Conservation (phyloP, 2,888 invertebrate genomes). For the Nasonia oneida region DNA sequence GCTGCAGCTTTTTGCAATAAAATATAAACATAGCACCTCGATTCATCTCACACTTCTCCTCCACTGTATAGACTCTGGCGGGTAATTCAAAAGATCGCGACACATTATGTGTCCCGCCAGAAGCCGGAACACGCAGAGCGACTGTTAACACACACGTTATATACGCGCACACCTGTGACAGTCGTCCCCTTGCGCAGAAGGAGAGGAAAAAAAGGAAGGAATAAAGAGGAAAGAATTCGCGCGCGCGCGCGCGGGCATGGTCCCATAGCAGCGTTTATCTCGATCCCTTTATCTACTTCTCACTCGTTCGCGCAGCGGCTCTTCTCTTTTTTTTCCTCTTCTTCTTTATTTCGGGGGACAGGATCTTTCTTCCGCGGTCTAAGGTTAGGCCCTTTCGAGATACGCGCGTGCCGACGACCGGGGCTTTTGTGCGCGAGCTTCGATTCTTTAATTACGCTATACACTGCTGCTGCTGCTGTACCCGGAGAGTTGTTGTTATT, state of each 20-base stretch:
- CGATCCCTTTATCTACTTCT: conserved; percentile 62
- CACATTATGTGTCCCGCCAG: conserved; percentile 43
- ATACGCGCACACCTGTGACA: background rate
- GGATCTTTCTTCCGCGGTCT: conserved; percentile 11
- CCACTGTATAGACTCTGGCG: background rate
- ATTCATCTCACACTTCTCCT: no score
- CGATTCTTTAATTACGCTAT: conserved; percentile 2
- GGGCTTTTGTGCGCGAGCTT: conserved; percentile 6
- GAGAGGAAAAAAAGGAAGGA: conserved; percentile 32
- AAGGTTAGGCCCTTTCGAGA: background rate
- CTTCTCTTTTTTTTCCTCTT: background rate
- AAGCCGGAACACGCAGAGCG: conserved; percentile 56
- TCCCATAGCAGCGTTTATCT: conserved; percentile 51
- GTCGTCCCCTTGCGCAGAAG: background rate
- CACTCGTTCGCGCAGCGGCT: conserved; percentile 44
- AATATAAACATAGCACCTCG: background rate
- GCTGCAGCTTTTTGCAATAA: no score
- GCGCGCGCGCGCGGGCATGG: background rate
- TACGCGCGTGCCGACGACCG: background rate
- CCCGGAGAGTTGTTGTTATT: background rate
- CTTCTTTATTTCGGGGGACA: background rate
- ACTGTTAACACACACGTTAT: background rate
- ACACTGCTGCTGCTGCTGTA: background rate
- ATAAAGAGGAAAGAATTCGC: conserved; percentile 33
- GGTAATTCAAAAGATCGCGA: conserved; percentile 55